phyloP scores from a whole-genome alignment of 37 sponge, comb jelly and placozoan genomes.

The Geodia barretti region DNA sequence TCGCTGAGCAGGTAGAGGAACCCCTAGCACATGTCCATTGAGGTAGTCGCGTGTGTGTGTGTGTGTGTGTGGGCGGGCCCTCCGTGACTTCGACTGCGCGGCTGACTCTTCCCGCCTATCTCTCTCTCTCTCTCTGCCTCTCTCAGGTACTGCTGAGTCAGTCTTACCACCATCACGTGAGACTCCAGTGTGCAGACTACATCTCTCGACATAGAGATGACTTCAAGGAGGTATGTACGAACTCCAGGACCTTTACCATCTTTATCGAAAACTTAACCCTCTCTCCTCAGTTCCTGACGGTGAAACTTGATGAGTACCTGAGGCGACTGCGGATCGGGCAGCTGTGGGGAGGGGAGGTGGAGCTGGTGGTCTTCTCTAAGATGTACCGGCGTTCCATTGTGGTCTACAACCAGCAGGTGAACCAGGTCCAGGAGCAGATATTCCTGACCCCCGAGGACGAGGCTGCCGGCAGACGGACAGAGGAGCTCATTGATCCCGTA shows the following conservation, averaged over 20 bases:
- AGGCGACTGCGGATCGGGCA: slow-evolving; percentile 13
- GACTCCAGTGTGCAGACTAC: slow-evolving; percentile 56
- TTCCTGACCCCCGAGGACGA: slow-evolving; percentile 26
- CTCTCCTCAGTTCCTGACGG: slow-evolving; percentile 50
- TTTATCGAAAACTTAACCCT: not conserved
- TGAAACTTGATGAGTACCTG: slow-evolving; percentile 38
- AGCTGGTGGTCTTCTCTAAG: slow-evolving; percentile 58
- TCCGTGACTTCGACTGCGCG: too few relatives aligned
- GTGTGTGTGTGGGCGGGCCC: too few relatives aligned
- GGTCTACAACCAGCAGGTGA: slow-evolving; percentile 30
- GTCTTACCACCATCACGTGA: slow-evolving; percentile 34
- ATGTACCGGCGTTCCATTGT: slow-evolving; percentile 46
- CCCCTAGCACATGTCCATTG: too few relatives aligned
- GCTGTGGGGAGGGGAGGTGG: slow-evolving; percentile 83
- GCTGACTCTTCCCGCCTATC: too few relatives aligned
- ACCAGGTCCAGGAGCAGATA: slow-evolving; percentile 41
- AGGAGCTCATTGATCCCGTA: slow-evolving; percentile 36
- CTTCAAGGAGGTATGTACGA: slow-evolving; percentile 60
- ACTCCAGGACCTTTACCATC: not conserved
- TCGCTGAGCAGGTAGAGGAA: slow-evolving; percentile 85
- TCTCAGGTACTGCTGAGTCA: slow-evolving; percentile 62
- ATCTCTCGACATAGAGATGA: slow-evolving; percentile 44
- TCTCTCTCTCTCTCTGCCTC: not conserved
- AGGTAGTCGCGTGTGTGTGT: too few relatives aligned
- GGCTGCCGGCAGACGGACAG: not conserved